Base-by-base conservation (phyloP, 2,797 vertebrate genomes). In the Myotis vivesi region DNA sequence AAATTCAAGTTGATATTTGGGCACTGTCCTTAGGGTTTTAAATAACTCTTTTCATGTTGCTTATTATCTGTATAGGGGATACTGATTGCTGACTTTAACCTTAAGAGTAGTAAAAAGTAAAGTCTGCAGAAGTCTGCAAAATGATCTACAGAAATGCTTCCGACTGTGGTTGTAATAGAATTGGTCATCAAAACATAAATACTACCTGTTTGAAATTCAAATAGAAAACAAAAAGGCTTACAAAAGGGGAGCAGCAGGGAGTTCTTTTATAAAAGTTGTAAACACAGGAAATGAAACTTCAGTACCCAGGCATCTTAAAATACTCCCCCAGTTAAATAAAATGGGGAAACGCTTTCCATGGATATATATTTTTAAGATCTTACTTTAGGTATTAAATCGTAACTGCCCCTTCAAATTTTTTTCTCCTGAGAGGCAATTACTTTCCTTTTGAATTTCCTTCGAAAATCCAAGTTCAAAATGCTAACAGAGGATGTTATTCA, bases 401-500 rank as follows among this genome's bases (percentile, higher is more conserved):
- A 82, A 66, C 66, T 90, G 79, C 17, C 25, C 25, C 84, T 94
- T 95, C 7, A 23, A 23, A 3, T 25, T 51, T 22, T 49, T 36
- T 64, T 59, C 88, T 92, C 49, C 96, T 96, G 69, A 87, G 93
- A 96, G 87, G 89, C 66, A 95, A 87, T 96, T 77, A 92, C 44
- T 92, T 33, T 95, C 72, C 59, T 86, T 94, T 68, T 17, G 2
- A 86, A 97, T 93, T 94, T 96, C 84, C 89, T 94, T 95, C 86
- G 92, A 51, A 85, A 84, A 66, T 83, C 90, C 85, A 97, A 98
- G 95, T 97, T 94, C 92, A 96, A 77, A 97, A 97, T 62, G 91
- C 72, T 98, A 96, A 94, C 91, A 94, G 90, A 95, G 91, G 79
- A 95, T 76, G 92, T 94, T 97, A 98, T 97, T 98, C 97, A 96